Evolutionary conservation across 1,140 invertebrate species (phyloP).

Genomic region (Cotesia glomerata): DNA sequence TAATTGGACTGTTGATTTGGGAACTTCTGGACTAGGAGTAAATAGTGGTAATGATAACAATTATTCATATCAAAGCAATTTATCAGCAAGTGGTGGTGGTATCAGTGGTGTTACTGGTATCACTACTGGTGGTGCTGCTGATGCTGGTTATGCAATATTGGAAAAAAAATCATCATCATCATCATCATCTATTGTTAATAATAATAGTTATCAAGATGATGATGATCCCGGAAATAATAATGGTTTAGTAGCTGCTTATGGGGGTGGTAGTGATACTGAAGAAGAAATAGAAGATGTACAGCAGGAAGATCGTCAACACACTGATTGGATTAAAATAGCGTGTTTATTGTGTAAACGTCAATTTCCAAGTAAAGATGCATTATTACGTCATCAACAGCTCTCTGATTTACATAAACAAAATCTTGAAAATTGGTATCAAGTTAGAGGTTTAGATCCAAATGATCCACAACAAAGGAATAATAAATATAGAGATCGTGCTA

Average conservation of each 20-base stretch:
- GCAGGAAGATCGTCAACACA: constrained; percentile 69
- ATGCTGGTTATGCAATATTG: constrained; percentile 89
- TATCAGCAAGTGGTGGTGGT: constrained; percentile 71
- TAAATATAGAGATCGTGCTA: constrained; percentile 92
- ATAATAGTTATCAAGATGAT: constrained; percentile 51
- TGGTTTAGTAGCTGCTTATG: constrained; percentile 78
- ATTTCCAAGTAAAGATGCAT: constrained; percentile 87
- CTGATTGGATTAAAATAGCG: constrained; percentile 89
- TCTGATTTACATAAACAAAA: constrained; percentile 97
- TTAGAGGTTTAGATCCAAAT: constrained; percentile 64
- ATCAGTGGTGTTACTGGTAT: not conserved
- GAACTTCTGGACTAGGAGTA: constrained; percentile 59
- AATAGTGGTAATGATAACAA: constrained; percentile 67
- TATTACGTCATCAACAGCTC: constrained; percentile 90
- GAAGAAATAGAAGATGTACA: constrained; percentile 68
- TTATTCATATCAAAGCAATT: too few relatives aligned
- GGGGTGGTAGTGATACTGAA: constrained; percentile 72
- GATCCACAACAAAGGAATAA: constrained; percentile 63
- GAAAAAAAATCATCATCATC: constrained; percentile 66
- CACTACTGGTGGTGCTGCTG: constrained; percentile 75
- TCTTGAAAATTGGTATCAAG: constrained; percentile 72
- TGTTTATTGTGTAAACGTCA: constrained; percentile 96
- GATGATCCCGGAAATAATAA: constrained; percentile 56
- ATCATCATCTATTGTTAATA: too few relatives aligned
- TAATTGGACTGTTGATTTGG: constrained; percentile 62